phyloP scores from a whole-genome alignment of 1,140 invertebrate species.

The Danaus plexippus region DNA sequence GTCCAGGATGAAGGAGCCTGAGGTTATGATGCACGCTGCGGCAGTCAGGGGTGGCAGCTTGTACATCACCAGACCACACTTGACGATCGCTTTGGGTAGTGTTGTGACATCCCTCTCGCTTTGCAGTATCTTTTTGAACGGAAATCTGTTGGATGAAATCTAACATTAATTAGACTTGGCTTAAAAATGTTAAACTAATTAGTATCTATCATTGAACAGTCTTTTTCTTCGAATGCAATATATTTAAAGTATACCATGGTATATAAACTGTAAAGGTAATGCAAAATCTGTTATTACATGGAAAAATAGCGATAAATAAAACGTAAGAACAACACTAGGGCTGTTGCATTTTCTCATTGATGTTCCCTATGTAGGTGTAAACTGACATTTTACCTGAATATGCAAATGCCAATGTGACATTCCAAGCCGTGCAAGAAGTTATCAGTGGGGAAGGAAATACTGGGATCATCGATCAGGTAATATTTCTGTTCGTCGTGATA shows the following conservation, averaged over 20 bases:
- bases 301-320: too few species aligned
- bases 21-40: constrained; percentile 51
- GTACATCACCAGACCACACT: constrained; percentile 59
- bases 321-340: too few species aligned
- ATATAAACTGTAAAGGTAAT: constrained; percentile 3
- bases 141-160: constrained; percentile 35
- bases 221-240: too few species aligned
- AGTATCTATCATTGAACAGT: too few species aligned
- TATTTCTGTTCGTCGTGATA: constrained; percentile 58
- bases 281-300: not conserved
- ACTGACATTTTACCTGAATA: constrained; percentile 43
- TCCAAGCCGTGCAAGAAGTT: constrained; percentile 59
- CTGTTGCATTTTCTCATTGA: too few species aligned
- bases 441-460: constrained; percentile 53
- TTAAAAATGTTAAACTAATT: too few species aligned
- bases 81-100: constrained; percentile 55
- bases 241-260: too few species aligned
- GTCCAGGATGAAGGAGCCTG: constrained; percentile 60
- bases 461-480: constrained; percentile 56
- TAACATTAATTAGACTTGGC: too few species aligned
- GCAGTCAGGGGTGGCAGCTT: constrained; percentile 57
- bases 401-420: constrained; percentile 54
- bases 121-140: constrained; percentile 55
- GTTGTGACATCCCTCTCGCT: constrained; percentile 43
- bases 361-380: too few species aligned